phyloP scores from a whole-genome alignment of 2,113 vertebrate genomes.

The Chaetorhynchus papuensis region DNA sequence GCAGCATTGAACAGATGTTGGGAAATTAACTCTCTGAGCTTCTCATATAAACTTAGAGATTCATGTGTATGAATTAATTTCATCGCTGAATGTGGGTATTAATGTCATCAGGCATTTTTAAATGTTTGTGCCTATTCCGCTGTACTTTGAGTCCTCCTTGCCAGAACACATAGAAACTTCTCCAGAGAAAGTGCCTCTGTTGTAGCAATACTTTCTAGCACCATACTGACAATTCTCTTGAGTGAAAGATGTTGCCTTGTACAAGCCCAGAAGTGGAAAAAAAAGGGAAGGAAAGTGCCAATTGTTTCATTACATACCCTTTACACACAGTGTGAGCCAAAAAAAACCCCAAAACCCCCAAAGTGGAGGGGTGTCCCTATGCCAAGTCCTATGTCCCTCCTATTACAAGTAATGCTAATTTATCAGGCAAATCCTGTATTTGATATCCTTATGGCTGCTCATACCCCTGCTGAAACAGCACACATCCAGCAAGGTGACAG shows the following conservation, averaged over 20 bases:
- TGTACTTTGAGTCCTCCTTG: background rate
- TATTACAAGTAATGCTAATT: background rate
- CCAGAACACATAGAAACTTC: background rate
- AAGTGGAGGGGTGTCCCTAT: background rate
- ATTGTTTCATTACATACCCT: background rate
- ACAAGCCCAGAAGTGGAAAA: background rate
- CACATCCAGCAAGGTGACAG: background rate
- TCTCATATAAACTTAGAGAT: background rate
- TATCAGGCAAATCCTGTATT: background rate
- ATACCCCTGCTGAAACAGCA: background rate
- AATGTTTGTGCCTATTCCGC: background rate
- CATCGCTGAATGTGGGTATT: background rate
- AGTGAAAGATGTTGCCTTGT: background rate
- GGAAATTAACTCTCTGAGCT: background rate
- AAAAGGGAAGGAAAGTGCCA: background rate
- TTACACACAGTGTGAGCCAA: background rate
- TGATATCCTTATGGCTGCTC: background rate
- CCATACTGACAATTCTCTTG: background rate
- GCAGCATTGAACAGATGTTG: slow-evolving; percentile 34
- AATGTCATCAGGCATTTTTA: background rate
- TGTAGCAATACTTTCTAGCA: background rate
- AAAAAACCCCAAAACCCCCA: rapidly evolving
- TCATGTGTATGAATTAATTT: background rate
- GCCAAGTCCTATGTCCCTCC: background rate
- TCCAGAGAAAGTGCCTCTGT: background rate